phyloP scores from a whole-genome alignment of 2,797 vertebrate species.

The Lates japonicus region DNA sequence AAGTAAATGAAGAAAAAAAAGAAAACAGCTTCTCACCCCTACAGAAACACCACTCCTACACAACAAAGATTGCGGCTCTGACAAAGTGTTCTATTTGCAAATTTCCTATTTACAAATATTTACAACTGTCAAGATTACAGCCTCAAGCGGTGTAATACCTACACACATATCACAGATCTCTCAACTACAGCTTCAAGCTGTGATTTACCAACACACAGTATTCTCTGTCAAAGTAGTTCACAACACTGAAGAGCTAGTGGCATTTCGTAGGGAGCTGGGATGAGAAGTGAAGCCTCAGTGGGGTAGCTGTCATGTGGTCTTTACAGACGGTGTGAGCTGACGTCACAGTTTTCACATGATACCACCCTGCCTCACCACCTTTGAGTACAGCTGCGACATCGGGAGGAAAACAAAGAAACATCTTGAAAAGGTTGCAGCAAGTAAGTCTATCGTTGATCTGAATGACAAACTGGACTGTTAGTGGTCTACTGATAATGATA shows the following conservation, averaged over 20 bases:
- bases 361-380: not conserved
- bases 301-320: slow-evolving; percentile 46
- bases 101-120: slow-evolving; percentile 48
- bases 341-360: slow-evolving; percentile 1
- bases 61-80: not conserved
- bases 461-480: not conserved
- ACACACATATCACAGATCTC: slow-evolving; percentile 30
- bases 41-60: slow-evolving; percentile 4
- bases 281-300: slow-evolving; percentile 42
- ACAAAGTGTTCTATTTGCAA: slow-evolving; percentile 15
- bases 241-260: slow-evolving; percentile 38
- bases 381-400: not conserved
- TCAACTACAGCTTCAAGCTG: slow-evolving; percentile 41
- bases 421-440: not conserved
- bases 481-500: slow-evolving; percentile 3
- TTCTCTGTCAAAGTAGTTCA: slow-evolving; percentile 41
- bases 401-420: slow-evolving; percentile 9
- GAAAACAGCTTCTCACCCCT: not conserved
- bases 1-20: not conserved
- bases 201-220: slow-evolving; percentile 43
- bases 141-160: slow-evolving; percentile 31
- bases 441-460: not conserved
- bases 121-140: slow-evolving; percentile 50
- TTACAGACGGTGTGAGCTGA: slow-evolving; percentile 27
- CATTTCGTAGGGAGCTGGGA: slow-evolving; percentile 12